Evolutionary conservation across 2,888 invertebrate genomes (phyloP), one percentile per base, ranked within the genome.

Genomic region (Sthenelais limicola): DNA sequence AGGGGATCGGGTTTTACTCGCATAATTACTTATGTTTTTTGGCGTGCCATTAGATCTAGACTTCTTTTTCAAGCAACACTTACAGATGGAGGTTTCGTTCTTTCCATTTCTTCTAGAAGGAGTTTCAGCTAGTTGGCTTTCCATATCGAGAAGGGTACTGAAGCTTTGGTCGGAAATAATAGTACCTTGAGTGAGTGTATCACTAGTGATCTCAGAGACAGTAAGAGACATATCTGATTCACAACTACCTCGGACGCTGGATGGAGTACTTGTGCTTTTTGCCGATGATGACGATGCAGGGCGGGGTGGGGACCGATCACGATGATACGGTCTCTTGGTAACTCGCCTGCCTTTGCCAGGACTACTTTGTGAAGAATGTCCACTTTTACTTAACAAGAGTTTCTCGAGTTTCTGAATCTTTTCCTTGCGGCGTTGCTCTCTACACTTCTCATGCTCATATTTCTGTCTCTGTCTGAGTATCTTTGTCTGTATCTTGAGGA

Each of bases 391-490:
- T 4, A 43, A 35, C 33, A 32, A 35, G 4, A 70, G 24, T 2
- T 15, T 7, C 43, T 38, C 38, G 43, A 52, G 48, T 47, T 77
- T 78, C 26, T 52, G 30, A 24, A 68, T 51, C 30, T 32, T 68
- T n/a, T 47, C 30, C 1, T 28, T 43, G n/a, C 84, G 75, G 32
- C 78, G 77, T 24, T 80, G 68, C 71, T 85, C 84, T 58, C 82
- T 80, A 38, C 78, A 56, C 51, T 79, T 80, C 43, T 83, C 82
- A 38, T 79, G 80, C 67, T 81, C 81, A 49, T 84, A 83, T 75
- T 85, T 85, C 51, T 80, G 79, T 62, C 82, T 79, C 77, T 86
- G 86, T 62, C 80, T 75, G 49, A 78, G 70, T 32, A 86, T 85
- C 71, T 82, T 83, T 48, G 81, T 80, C 73, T 83, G 79, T 35